Percentiles rank a stretch among this genome's conserved stretches.
Evolutionary conservation across 2,888 invertebrate species (phyloP).

Genomic region (Meganola albula): DNA sequence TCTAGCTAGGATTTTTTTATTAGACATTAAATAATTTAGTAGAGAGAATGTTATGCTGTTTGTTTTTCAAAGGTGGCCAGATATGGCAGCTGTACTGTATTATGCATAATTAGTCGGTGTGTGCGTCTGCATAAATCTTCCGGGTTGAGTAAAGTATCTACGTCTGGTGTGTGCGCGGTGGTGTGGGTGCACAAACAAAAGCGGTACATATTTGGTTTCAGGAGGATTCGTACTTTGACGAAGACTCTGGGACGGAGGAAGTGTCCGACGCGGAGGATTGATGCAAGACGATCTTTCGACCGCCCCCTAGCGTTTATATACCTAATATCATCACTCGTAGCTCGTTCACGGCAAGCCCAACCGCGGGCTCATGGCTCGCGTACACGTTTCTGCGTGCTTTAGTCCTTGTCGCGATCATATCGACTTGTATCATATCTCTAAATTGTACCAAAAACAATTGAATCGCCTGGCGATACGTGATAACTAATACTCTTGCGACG

Average conservation of each 20-base stretch:
- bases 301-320: constrained; percentile 40
- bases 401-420: constrained; percentile 44
- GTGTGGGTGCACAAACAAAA: constrained; percentile 50
- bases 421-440: constrained; percentile 37
- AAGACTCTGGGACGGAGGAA: constrained; percentile 72
- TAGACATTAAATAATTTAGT: too few species aligned
- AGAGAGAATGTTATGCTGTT: too few species aligned
- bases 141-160: constrained; percentile 45
- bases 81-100: constrained; percentile 10
- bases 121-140: constrained; percentile 23
- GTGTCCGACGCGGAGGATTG: constrained; percentile 70
- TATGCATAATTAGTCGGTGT: constrained; percentile 3
- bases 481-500: constrained; percentile 40
- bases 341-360: constrained; percentile 25
- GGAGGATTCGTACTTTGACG: constrained; percentile 74
- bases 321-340: constrained; percentile 32
- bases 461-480: constrained; percentile 40
- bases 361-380: constrained; percentile 21
- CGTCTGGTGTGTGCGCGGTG: constrained; percentile 44
- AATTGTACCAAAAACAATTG: constrained; percentile 41
- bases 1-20: too few species aligned
- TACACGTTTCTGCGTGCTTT: constrained; percentile 24
- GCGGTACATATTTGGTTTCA: constrained; percentile 70
- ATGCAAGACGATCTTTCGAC: constrained; percentile 41
- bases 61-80: too few species aligned